A percentile compares a stretch with the other conserved stretches of the same genome.
These are phyloP conservation scores for Habropoda laboriosa DNA, from an alignment of 1,140 invertebrate genomes.

Conservation along the genomic window DNA sequence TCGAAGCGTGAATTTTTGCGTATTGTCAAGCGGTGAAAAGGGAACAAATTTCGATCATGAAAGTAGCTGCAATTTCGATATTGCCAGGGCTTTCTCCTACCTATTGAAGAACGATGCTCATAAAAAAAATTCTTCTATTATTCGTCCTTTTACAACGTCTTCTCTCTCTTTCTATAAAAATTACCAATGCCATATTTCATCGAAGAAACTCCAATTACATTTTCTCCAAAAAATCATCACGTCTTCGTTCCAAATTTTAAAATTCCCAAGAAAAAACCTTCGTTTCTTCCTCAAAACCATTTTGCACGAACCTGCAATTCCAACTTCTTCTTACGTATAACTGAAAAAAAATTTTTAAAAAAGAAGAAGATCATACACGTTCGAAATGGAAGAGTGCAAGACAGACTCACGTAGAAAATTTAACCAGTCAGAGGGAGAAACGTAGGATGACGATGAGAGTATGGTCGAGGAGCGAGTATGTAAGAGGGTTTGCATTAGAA, in stretches of 20 bases:
- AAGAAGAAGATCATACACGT: no score
- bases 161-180: not conserved
- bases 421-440: not conserved
- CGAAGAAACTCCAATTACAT: not conserved
- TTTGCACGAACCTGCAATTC: not conserved
- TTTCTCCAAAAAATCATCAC: no score
- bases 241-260: no score
- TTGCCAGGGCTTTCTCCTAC: slow-evolving; percentile 16
- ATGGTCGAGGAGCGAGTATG: not conserved
- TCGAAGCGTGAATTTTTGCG: slow-evolving; percentile 38
- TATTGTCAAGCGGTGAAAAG: slow-evolving; percentile 30
- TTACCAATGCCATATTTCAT: not conserved
- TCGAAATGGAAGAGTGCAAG: not conserved
- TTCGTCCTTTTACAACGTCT: not conserved
- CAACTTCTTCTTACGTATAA: not conserved
- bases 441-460: not conserved
- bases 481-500: slow-evolving; percentile 24
- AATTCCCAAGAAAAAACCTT: no score
- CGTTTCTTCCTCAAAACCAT: no score
- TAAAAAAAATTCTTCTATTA: slow-evolving; percentile 23
- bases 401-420: not conserved
- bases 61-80: slow-evolving; percentile 44
- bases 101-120: slow-evolving; percentile 20
- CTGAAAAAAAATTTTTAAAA: no score
- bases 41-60: slow-evolving; percentile 40